Percentiles rank a stretch among this genome's conserved stretches.
These are phyloP conservation scores for Zaprionus inermis DNA, from an alignment of 1,140 invertebrate genomes.

Conservation along the genomic window DNA sequence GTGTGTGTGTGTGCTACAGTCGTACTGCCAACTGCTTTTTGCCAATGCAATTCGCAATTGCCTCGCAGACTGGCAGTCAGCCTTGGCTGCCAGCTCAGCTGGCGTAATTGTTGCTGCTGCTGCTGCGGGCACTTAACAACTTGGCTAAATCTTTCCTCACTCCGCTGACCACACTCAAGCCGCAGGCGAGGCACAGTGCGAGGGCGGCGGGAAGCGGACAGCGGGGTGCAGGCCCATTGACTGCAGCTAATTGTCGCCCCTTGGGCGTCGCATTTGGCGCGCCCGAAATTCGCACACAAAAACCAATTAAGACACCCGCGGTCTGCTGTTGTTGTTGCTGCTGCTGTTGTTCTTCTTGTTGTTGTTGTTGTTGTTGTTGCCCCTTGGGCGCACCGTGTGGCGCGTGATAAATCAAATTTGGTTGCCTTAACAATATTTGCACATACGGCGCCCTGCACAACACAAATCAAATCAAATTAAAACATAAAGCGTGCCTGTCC, in stretches of 20 bases:
- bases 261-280: constrained; percentile 35
- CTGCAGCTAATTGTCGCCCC: constrained; percentile 72
- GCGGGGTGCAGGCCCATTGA: constrained; percentile 37
- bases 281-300: constrained; percentile 53
- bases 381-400: constrained; percentile 12
- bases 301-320: constrained; percentile 73
- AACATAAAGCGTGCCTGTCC: constrained; percentile 73
- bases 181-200: background rate
- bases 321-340: constrained; percentile 21
- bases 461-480: constrained; percentile 84
- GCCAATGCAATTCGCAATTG: constrained; percentile 36
- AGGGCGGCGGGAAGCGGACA: background rate
- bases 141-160: constrained; percentile 24
- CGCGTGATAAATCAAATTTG: constrained; percentile 79
- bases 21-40: constrained; percentile 25
- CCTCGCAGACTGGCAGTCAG: constrained; percentile 44
- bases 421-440: constrained; percentile 81
- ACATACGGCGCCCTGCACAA: constrained; percentile 72
- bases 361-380: constrained; percentile 14
- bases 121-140: constrained; percentile 67
- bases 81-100: constrained; percentile 18
- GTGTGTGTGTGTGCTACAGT: background rate
- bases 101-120: background rate
- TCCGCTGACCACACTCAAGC: background rate
- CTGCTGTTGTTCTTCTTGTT: background rate